These are phyloP conservation scores for Cottus gobio DNA, from an alignment of 2,113 vertebrate species.

Conservation along the genomic window DNA sequence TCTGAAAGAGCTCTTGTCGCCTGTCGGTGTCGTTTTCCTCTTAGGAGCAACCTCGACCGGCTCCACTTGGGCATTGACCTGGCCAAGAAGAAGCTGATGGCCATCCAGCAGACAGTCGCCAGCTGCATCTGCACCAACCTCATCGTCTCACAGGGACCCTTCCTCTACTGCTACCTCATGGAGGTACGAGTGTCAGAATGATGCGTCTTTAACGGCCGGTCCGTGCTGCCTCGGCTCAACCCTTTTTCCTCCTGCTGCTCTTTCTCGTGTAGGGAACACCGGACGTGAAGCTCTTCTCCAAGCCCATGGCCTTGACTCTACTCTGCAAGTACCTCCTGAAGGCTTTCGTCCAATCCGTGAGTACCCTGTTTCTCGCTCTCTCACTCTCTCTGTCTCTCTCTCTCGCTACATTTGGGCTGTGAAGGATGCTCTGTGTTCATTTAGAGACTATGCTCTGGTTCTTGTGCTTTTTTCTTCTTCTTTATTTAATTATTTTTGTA, in stretches of 20 bases:
- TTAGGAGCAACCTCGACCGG: constrained; percentile 91
- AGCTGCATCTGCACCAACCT: constrained; percentile 98
- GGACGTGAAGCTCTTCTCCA: constrained; percentile 94
- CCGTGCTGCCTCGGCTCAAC: constrained; percentile 1
- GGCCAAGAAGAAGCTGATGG: constrained; percentile 93
- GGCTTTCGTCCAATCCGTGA: constrained; percentile 93
- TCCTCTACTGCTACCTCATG: constrained; percentile 96
- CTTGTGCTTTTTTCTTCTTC: no score
- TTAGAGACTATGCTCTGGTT: no score
- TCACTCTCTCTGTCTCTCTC: no score
- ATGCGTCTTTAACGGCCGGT: neutral
- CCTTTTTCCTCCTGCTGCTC: neutral
- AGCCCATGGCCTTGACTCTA: constrained; percentile 89
- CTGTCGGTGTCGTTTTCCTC: neutral
- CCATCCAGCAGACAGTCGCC: constrained; percentile 94
- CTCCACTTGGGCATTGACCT: constrained; percentile 91
- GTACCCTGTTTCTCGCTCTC: no score
- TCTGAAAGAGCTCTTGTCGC: no score
- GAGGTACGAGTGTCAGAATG: constrained; percentile 83
- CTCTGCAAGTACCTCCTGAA: constrained; percentile 94
- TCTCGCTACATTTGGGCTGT: no score
- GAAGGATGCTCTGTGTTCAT: no score
- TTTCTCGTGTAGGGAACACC: constrained; percentile 89
- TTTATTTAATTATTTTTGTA: no score
- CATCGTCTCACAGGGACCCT: constrained; percentile 95